phyloP scores from a whole-genome alignment of 2,113 vertebrate species.

The Brachyhypopomus gauderio region DNA sequence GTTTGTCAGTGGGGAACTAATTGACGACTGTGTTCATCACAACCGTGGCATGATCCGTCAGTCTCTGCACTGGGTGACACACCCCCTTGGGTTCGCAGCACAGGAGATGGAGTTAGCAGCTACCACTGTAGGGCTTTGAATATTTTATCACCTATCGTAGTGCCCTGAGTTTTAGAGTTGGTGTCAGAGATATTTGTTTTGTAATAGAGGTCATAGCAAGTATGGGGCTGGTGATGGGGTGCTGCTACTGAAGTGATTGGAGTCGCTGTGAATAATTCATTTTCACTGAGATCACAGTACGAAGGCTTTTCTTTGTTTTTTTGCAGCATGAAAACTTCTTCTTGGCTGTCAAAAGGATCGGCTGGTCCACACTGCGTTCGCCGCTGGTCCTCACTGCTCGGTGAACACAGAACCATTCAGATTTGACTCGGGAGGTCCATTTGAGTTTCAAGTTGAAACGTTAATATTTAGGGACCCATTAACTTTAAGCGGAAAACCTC shows the following conservation, averaged over 20 bases:
- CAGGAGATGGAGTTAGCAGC: constrained; percentile 28
- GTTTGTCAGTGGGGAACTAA: constrained; percentile 46
- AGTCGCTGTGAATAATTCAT: constrained; percentile 35
- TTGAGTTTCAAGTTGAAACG: constrained; percentile 40
- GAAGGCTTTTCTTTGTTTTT: not conserved
- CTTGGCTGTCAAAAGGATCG: constrained; percentile 19
- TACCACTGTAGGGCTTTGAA: constrained; percentile 36
- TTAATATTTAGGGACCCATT: constrained; percentile 24
- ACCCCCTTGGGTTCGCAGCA: constrained; percentile 18
- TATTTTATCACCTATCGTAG: constrained; percentile 40
- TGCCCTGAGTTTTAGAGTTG: constrained; percentile 18
- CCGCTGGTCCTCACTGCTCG: not conserved
- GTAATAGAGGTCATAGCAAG: not conserved
- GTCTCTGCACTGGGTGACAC: constrained; percentile 26
- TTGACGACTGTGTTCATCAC: constrained; percentile 55
- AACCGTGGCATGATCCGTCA: constrained; percentile 54
- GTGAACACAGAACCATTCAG: constrained; percentile 20
- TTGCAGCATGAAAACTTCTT: constrained; percentile 34
- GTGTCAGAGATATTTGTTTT: constrained; percentile 32
- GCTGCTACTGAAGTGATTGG: constrained; percentile 12
- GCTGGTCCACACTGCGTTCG: not conserved
- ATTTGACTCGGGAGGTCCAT: constrained; percentile 5
- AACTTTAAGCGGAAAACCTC: constrained; percentile 37
- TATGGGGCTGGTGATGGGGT: not conserved
- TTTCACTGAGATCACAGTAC: constrained; percentile 25